Evolutionary conservation across 53 echinoderm and acorn worm genomes (phyloP), one percentile per base, ranked within the genome.

Genomic region (Zoroaster sp.): DNA sequence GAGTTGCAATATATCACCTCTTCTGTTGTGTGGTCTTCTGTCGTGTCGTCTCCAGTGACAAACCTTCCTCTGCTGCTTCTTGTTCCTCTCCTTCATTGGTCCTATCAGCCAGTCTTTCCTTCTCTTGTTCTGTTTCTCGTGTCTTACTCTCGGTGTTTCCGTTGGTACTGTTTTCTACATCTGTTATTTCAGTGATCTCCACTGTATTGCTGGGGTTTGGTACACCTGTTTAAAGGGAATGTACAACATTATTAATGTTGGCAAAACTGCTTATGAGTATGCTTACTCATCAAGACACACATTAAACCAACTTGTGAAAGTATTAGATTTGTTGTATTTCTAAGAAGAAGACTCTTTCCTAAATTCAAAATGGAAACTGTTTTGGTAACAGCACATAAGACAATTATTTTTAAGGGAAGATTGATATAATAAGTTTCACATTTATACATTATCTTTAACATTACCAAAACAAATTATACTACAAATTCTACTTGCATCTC

Each of bases 141-240:
- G 17, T 41, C 17, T 67, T 66, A 33, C 35, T 41, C 44, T 81
- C 55, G 42, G 15, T 46, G 5, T 45, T 13, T 6, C 9, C 45
- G 28, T 35, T 35, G 6, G 18, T 49, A 46, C 7, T 46, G 35
- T 66, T 36, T 6, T 52, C 23, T 8, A 41, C 35, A 30, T 44
- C 67, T 2, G 80, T 35, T 15, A 34, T 7, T 44, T 67, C 67
- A 17, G 85, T 69, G 34, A 85, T 51, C 85, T 85, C 85, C 23
- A 85, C 85, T 35, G 85, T 71, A 18, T 66, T 71, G 14, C 31
- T 35, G 10, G 85, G 70, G n/a, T 20, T 63, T 74, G 88, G 88
- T 6, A 76, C 88, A 45, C 41, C 77, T 41, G 66, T 49, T 52
- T 18, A 15, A 25, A 72, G 11, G n/a, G n/a, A n/a, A n/a, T n/a